Evolutionary conservation across 2,797 vertebrate genomes (phyloP).

Genomic region (Oreonectes daqikongensis): DNA sequence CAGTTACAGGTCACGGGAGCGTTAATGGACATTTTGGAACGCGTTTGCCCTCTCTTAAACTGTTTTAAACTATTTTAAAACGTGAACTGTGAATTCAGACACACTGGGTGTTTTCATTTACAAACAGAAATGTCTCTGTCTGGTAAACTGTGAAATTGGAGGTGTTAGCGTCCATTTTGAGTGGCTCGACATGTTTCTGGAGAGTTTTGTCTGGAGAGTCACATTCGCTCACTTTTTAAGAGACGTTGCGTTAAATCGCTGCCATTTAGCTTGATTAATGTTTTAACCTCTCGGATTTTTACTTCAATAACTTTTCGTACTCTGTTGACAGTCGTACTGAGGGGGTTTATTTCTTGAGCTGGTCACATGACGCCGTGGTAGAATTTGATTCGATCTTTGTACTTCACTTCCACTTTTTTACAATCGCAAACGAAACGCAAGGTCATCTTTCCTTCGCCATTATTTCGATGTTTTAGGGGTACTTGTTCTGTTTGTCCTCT

Average conservation of each 20-base stretch:
- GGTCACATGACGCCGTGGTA: slow-evolving; percentile 79
- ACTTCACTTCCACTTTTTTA: slow-evolving; percentile 76
- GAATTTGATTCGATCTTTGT: slow-evolving; percentile 77
- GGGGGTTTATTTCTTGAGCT: slow-evolving; percentile 62
- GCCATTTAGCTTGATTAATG: neutral
- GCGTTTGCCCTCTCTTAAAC: slow-evolving; percentile 4
- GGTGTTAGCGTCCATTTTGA: slow-evolving; percentile 94
- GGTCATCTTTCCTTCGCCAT: slow-evolving; percentile 55
- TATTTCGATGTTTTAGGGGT: neutral
- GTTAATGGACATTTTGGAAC: slow-evolving; percentile 31
- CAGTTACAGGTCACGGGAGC: neutral
- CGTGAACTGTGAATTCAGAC: slow-evolving; percentile 5
- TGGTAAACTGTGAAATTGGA: slow-evolving; percentile 70
- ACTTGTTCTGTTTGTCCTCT: neutral
- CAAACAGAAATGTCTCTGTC: slow-evolving; percentile 25
- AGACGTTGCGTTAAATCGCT: slow-evolving; percentile 35
- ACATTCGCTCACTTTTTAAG: slow-evolving; percentile 12
- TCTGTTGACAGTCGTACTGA: slow-evolving; percentile 70
- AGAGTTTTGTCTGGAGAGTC: slow-evolving; percentile 71
- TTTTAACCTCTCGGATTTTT: neutral
- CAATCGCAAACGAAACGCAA: slow-evolving; percentile 50
- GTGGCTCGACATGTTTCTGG: slow-evolving; percentile 90
- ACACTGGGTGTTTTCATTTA: neutral
- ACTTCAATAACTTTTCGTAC: slow-evolving; percentile 65
- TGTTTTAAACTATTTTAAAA: slow-evolving; percentile 42